Conservation (phyloP, 2,888 invertebrate genomes). For the Camponotus fellah region DNA sequence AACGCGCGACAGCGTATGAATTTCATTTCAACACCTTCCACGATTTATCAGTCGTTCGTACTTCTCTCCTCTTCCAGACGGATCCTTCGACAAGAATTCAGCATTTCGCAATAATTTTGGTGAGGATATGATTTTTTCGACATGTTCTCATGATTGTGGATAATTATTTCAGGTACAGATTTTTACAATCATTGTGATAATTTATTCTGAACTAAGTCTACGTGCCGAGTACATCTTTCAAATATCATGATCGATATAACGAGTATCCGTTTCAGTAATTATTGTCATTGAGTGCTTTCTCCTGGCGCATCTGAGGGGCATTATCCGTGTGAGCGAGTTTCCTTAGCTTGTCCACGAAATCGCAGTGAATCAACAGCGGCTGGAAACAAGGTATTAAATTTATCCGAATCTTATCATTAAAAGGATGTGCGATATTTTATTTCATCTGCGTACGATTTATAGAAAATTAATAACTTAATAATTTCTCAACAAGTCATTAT, state of each 20-base stretch:
- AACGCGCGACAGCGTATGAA: conserved; percentile 13
- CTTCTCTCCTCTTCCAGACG: neutral
- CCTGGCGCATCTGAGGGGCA: neutral
- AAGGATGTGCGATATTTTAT: neutral
- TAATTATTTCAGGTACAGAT: neutral
- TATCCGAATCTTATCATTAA: neutral
- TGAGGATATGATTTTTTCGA: neutral
- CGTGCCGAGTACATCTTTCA: neutral
- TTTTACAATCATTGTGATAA: conserved; percentile 6
- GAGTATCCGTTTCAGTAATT: conserved; percentile 27
- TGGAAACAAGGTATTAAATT: conserved; percentile 12
- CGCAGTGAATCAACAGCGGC: conserved; percentile 33
- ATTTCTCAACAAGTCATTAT: neutral
- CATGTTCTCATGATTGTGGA: neutral
- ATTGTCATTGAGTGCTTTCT: conserved; percentile 8
- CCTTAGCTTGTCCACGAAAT: conserved; percentile 6
- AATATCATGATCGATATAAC: neutral
- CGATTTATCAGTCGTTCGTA: neutral
- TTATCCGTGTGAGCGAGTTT: conserved; percentile 19
- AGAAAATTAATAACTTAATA: neutral
- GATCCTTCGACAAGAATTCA: neutral
- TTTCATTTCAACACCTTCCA: conserved; percentile 21
- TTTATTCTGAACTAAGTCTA: conserved; percentile 31
- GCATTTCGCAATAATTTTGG: neutral
- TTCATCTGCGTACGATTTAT: neutral